These are phyloP conservation scores for Drymonia ruficornis DNA, from an alignment of 2,888 invertebrate genomes.

Conservation along the genomic window DNA sequence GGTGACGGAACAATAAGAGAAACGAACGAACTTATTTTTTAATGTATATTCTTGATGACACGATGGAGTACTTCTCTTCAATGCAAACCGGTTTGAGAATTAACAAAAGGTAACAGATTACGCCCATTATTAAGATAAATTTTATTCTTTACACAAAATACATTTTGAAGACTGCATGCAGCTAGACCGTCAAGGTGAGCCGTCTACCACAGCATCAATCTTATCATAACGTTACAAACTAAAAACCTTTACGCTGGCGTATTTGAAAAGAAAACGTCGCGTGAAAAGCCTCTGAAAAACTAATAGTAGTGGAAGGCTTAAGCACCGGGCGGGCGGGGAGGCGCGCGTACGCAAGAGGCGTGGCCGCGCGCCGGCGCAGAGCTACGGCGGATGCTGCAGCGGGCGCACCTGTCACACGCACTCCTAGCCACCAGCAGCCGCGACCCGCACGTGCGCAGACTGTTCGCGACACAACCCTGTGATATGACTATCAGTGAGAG, in stretches of 20 bases:
- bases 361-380: constrained; percentile 57
- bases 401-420: constrained; percentile 66
- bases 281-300: constrained; percentile 42
- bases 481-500: constrained; percentile 67
- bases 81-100: no score
- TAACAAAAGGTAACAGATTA: no score
- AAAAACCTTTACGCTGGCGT: background rate
- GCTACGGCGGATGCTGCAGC: constrained; percentile 77
- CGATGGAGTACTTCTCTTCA: no score
- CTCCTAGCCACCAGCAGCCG: constrained; percentile 32
- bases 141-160: no score
- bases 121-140: no score
- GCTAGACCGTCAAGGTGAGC: background rate
- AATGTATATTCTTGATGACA: background rate
- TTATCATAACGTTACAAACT: background rate
- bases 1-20: background rate
- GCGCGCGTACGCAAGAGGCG: constrained; percentile 73
- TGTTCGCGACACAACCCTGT: constrained; percentile 45
- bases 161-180: no score
- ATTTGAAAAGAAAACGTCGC: background rate
- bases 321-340: constrained; percentile 67
- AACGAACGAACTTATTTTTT: no score
- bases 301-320: constrained; percentile 64
- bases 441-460: constrained; percentile 41
- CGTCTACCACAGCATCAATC: background rate